A percentile compares a stretch with the other conserved stretches of the same genome.
Evolutionary conservation across 1,140 invertebrate genomes (phyloP).

Genomic region (Epicauta chinensis): DNA sequence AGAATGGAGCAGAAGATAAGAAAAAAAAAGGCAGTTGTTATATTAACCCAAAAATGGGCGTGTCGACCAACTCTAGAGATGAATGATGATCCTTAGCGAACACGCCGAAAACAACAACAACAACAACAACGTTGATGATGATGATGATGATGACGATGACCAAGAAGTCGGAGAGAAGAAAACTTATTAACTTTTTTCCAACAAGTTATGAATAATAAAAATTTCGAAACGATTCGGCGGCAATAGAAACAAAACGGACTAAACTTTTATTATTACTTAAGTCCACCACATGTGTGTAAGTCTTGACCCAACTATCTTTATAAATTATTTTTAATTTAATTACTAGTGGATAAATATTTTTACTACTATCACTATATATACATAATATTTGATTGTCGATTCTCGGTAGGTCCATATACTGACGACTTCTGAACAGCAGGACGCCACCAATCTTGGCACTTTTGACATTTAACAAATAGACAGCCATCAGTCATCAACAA

Average conservation of each 20-base stretch:
- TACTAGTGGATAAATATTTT: no score
- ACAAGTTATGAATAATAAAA: slow-evolving; percentile 14
- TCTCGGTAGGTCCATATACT: slow-evolving; percentile 4
- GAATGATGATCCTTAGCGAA: slow-evolving; percentile 24
- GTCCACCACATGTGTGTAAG: no score
- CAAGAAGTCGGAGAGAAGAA: no score
- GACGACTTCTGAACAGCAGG: slow-evolving; percentile 28
- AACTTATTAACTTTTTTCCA: slow-evolving; percentile 9
- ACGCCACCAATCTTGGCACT: slow-evolving; percentile 35
- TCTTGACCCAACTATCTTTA: no score
- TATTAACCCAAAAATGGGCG: slow-evolving; percentile 12
- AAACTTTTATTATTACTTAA: no score
- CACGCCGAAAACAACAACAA: slow-evolving; percentile 5
- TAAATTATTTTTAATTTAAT: no score
- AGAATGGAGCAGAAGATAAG: no score
- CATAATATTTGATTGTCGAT: no score
- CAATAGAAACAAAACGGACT: not conserved
- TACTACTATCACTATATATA: no score
- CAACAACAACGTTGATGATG: no score
- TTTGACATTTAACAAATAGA: slow-evolving; percentile 40
- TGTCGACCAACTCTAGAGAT: slow-evolving; percentile 6
- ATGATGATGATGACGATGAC: no score
- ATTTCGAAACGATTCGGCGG: not conserved
- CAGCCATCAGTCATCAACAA: slow-evolving; percentile 39
- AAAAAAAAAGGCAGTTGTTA: no score